Percentiles rank a stretch among this genome's conserved stretches.
Conservation (phyloP, 2,113 vertebrate genomes). For the Pteropus alecto region DNA sequence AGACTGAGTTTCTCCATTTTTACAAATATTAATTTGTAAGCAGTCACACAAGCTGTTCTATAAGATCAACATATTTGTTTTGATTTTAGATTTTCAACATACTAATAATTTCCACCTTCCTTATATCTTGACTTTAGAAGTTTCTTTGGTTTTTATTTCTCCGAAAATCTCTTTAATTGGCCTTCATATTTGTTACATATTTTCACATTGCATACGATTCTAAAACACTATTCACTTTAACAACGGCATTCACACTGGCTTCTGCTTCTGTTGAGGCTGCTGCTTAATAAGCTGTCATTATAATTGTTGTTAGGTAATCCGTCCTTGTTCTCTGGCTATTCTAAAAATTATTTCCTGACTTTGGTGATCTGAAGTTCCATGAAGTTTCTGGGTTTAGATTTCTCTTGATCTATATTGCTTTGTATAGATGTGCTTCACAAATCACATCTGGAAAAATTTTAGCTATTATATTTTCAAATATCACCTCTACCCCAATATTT, state of each 20-base stretch:
- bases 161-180: not conserved
- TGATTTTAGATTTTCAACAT: constrained; percentile 4
- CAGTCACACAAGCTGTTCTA: not conserved
- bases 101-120: not conserved
- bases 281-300: not conserved
- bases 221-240: constrained; percentile 1
- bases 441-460: not conserved
- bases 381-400: not conserved
- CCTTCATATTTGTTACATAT: not conserved
- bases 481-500: not conserved
- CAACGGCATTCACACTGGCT: not conserved
- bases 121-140: not conserved
- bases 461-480: constrained; percentile 20
- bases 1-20: not conserved
- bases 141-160: not conserved
- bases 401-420: not conserved
- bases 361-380: not conserved
- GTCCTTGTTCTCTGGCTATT: not conserved
- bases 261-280: not conserved
- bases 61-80: not conserved
- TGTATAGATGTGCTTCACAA: not conserved
- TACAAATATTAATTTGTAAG: not conserved
- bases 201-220: not conserved
- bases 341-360: not conserved
- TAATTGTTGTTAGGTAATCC: not conserved